Evolutionary conservation across 1,140 invertebrate genomes (phyloP).

Genomic region (Drosophila tropicalis): DNA sequence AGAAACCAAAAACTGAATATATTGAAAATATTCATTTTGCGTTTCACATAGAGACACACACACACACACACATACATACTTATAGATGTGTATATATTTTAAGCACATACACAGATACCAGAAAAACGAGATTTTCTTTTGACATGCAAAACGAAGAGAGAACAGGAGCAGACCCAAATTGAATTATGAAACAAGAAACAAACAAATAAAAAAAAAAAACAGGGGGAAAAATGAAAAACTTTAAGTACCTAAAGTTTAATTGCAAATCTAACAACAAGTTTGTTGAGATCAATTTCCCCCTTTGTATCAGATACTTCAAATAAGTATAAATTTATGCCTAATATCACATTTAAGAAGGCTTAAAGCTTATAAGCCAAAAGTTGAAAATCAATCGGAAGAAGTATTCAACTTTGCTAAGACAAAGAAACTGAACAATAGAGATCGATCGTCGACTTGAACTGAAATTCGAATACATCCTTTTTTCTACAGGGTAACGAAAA

Average conservation of each 20-base stretch:
- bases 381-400: no score
- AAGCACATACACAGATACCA: slow-evolving; percentile 30
- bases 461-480: not conserved
- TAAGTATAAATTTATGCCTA: no score
- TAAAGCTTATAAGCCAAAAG: no score
- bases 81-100: slow-evolving; percentile 53
- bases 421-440: no score
- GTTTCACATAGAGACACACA: slow-evolving; percentile 25
- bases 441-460: no score
- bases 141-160: slow-evolving; percentile 58
- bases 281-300: no score
- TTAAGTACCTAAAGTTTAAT: slow-evolving; percentile 3
- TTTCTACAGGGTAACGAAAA: slow-evolving; percentile 2
- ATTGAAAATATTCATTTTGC: slow-evolving; percentile 46
- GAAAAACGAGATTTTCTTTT: slow-evolving; percentile 64
- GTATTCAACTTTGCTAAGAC: no score
- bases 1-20: slow-evolving; percentile 7
- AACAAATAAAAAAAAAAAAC: no score
- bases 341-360: no score
- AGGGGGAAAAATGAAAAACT: slow-evolving; percentile 17
- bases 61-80: slow-evolving; percentile 5
- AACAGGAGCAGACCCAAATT: slow-evolving; percentile 36
- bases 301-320: no score
- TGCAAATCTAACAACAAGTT: no score
- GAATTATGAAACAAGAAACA: no score